Evolutionary conservation across 1,140 invertebrate species (phyloP), one percentile per base, ranked within the genome.

Genomic region (Lycorma delicatula): DNA sequence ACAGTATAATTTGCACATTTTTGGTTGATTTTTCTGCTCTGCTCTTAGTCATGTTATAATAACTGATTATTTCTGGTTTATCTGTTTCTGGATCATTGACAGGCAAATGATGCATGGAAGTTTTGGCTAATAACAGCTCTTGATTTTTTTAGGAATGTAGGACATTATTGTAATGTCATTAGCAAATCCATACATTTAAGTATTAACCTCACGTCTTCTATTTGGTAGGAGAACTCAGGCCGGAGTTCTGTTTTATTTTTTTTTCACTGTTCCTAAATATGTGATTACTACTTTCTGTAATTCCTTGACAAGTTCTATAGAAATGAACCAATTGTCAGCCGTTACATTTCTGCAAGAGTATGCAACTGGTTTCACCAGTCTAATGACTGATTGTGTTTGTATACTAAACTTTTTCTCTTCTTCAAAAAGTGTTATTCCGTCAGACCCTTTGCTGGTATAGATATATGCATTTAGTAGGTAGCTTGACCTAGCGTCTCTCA

Each of bases 21-120:
- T 64, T 31, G 49, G 68, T 66, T 13, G 67, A 41, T 6, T 49
- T 54, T 67, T 69, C 64, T 16, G 69, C 63, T 6, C 68, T 68
- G 38, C 47, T 49, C 62, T 69, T 70, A n/a, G 66, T 70, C 63
- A 54, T 56, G 61, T 78, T 73, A 46, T 74, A 73, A 56, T 58
- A 61, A 11, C 49, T 44, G 13, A 71, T 67, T 13, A 68, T 68
- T 41, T 67, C 64, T 20, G 66, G 65, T 57, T 66, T 65, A 28
- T 61, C 36, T 64, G 9, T 66, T 16, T 26, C 34, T 20, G 56
- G 49, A 44, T 64, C 57, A 53, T 13, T 41, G 23, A 22, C 41
- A 55, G 25, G 47, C 20, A 16, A 23, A 48, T 64, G 58, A 46
- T 68, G 67, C 63, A 66, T 65, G 1, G 60, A 54, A 23, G 64